Evolutionary conservation across 2,888 invertebrate species (phyloP).

Genomic region (Gastrophysa polygoni): DNA sequence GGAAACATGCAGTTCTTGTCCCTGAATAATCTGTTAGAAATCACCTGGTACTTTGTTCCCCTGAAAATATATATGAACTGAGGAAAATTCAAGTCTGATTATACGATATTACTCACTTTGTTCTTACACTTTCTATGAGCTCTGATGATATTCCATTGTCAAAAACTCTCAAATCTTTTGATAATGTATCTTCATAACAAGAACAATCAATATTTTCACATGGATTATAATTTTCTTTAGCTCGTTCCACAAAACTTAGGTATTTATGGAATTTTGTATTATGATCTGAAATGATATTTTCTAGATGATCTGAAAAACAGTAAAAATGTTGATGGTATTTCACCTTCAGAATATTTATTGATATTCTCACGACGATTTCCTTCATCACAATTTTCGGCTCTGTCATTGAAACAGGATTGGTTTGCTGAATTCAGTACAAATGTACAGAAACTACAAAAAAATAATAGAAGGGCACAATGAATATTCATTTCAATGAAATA

Average conservation of each 20-base stretch:
- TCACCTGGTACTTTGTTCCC: constrained; percentile 84
- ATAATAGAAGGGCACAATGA: background rate
- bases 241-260: constrained; percentile 60
- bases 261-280: constrained; percentile 58
- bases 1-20: constrained; percentile 90
- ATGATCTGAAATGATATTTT: constrained; percentile 53
- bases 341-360: constrained; percentile 54
- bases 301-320: constrained; percentile 17
- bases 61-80: constrained; percentile 50
- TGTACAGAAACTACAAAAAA: constrained; percentile 3
- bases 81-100: background rate
- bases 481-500: background rate
- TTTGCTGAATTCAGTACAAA: constrained; percentile 12
- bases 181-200: constrained; percentile 69
- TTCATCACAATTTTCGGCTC: constrained; percentile 41
- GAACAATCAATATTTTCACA: constrained; percentile 67
- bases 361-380: constrained; percentile 42
- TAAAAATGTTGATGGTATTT: background rate
- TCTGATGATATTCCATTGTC: constrained; percentile 71
- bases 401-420: constrained; percentile 42
- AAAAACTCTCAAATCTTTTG: constrained; percentile 73
- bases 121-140: constrained; percentile 65
- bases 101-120: constrained; percentile 54
- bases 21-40: constrained; percentile 79
- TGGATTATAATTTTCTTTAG: constrained; percentile 61